Evolutionary conservation across 30 jellyfish, hydroid and myxozoan species (phyloP), one percentile per base, ranked within the genome.

Genomic region (Pelagia noctiluca): DNA sequence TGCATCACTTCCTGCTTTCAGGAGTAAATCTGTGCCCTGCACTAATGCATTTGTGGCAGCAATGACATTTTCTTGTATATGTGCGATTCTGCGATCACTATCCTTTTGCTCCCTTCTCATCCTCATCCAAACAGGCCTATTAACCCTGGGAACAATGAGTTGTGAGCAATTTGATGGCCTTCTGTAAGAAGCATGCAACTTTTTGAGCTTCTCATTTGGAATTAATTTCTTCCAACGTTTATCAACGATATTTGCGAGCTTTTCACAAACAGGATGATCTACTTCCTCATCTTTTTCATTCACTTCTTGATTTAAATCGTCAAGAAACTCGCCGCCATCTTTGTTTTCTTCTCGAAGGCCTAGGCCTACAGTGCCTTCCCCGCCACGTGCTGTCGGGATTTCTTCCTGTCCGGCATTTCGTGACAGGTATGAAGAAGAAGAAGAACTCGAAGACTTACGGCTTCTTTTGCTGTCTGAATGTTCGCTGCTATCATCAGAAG

Each of bases 101-200:
- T 57, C 72, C 24, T 57, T 57, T 31, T 57, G 72, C 24, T 57
- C 72, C 24, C 24, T 57, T 57, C 72, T 57, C 72, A 57, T 57
- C 28, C 72, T 57, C 72, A 57, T 57, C 72, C 72, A 57, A 57
- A 57, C 72, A 8, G 72, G 72, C 72, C 72, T 57, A 57, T 57
- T 57, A 23, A 57, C 72, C 28, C 72, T 57, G 28, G 72, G 72
- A 7, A 22, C 13, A 57, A 57, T 57, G 72, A 57, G 28, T 22
- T 57, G 72, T 7, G 72, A 57, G 28, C 72, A 57, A 31, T 57
- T 57, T 57, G 72, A 57, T 57, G 72, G 72, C 28, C 72, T 57
- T 31, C 24, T 57, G 28, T 57, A 57, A 11, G 28, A 57, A 22
- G 26, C 5, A 22, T 57, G 72, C 28, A 57, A 57, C 24, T 13